Percentiles rank a stretch among this genome's conserved stretches.
phyloP scores from a whole-genome alignment of 2,888 invertebrate genomes.

The Stegana nigrithorax region DNA sequence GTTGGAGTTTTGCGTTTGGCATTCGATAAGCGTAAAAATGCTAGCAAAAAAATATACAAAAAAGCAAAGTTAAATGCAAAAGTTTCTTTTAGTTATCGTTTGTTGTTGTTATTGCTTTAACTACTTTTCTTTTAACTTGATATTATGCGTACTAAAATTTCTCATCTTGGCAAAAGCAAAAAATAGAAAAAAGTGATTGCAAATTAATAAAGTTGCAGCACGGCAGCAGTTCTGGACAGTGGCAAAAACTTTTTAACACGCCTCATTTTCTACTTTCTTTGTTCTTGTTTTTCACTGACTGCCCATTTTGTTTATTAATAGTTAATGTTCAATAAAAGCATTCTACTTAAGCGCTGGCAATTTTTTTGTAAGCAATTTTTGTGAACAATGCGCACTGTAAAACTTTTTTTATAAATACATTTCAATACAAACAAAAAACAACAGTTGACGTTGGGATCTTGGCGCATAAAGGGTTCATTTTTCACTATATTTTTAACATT shows the following conservation, averaged over 20 bases:
- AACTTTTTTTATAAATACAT: not conserved
- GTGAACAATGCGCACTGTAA: too few relatives aligned
- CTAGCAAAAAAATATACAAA: not conserved
- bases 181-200: slow-evolving; percentile 1
- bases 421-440: too few relatives aligned
- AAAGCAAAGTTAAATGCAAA: slow-evolving; percentile 7
- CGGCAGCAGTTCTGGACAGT: not conserved
- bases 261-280: not conserved
- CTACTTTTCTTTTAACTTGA: too few relatives aligned
- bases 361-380: not conserved
- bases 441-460: too few relatives aligned
- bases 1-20: too few relatives aligned
- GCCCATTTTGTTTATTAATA: slow-evolving; percentile 24
- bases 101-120: not conserved
- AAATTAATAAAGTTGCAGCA: slow-evolving; percentile 10
- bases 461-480: not conserved
- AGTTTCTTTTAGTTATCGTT: not conserved
- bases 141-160: not conserved
- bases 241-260: too few relatives aligned
- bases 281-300: not conserved
- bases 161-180: not conserved
- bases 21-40: not conserved
- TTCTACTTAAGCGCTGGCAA: not conserved
- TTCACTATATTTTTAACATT: not conserved
- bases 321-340: slow-evolving; percentile 34